A percentile compares a stretch with the other conserved stretches of the same genome.
Conservation (phyloP, 2,113 vertebrate genomes). For the Ceyx melanurus region DNA sequence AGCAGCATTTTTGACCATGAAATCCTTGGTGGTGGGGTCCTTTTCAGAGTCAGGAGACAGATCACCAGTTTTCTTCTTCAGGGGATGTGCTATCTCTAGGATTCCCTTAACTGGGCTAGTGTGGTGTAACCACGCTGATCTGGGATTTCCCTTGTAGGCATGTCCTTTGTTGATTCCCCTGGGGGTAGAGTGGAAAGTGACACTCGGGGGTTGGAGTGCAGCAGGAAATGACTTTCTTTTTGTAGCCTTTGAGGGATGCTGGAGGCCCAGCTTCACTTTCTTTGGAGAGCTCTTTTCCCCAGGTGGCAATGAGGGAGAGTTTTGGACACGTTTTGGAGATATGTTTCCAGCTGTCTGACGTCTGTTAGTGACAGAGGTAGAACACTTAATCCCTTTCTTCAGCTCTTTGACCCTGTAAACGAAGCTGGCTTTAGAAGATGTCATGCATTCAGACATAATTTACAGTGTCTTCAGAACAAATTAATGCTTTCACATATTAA, state of each 20-base stretch:
- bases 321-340: constrained; percentile 78
- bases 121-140: constrained; percentile 46
- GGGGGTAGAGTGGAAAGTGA: constrained; percentile 76
- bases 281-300: constrained; percentile 82
- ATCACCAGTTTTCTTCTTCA: constrained; percentile 43
- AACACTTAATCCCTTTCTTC: constrained; percentile 76
- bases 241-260: constrained; percentile 9
- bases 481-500: background rate
- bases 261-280: constrained; percentile 78
- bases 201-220: background rate
- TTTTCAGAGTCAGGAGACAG: background rate
- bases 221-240: constrained; percentile 57
- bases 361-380: constrained; percentile 27
- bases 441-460: background rate
- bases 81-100: background rate
- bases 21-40: constrained; percentile 6
- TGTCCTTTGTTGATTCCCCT: constrained; percentile 55
- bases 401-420: constrained; percentile 88
- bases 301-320: constrained; percentile 6
- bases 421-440: constrained; percentile 2
- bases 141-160: constrained; percentile 5
- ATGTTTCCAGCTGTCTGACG: constrained; percentile 30
- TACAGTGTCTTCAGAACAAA: background rate
- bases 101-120: constrained; percentile 65
- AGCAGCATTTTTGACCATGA: background rate